These are phyloP conservation scores for Ennomos erosarius DNA, from an alignment of 2,888 invertebrate genomes.

Conservation along the genomic window DNA sequence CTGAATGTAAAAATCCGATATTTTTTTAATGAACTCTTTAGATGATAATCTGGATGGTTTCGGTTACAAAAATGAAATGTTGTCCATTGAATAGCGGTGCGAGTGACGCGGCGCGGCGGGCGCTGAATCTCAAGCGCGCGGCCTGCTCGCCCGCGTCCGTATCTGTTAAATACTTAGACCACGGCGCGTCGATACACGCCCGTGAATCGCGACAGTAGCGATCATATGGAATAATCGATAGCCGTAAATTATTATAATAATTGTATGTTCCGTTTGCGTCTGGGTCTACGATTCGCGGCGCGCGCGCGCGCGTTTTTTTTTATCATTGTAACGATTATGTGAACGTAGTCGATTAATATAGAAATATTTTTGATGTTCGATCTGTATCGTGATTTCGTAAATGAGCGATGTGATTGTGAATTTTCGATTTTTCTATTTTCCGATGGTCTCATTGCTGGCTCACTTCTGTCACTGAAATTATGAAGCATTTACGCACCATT, in stretches of 20 bases:
- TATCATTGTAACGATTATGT: constrained; percentile 70
- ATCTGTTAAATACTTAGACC: constrained; percentile 50
- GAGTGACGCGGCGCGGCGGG: constrained; percentile 53
- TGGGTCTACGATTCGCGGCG: constrained; percentile 49
- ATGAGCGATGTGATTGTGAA: constrained; percentile 72
- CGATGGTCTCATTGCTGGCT: constrained; percentile 67
- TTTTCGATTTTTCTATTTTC: constrained; percentile 73
- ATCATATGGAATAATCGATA: constrained; percentile 56
- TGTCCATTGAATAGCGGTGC: constrained; percentile 54
- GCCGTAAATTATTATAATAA: constrained; percentile 60
- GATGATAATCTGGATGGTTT: too few species aligned
- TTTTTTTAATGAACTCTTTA: too few species aligned
- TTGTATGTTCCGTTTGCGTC: constrained; percentile 60
- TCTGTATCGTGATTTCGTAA: constrained; percentile 79
- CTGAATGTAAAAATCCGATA: too few species aligned
- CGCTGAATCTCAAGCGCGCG: constrained; percentile 75
- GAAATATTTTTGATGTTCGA: constrained; percentile 81
- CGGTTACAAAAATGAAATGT: too few species aligned
- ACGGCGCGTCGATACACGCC: constrained; percentile 34
- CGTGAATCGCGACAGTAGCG: constrained; percentile 39
- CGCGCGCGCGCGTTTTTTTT: constrained; percentile 60
- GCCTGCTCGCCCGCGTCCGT: constrained; percentile 52
- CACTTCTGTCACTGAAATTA: constrained; percentile 72
- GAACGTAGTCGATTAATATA: constrained; percentile 77
- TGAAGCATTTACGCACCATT: constrained; percentile 82